Evolutionary conservation across 2,888 invertebrate genomes (phyloP).

Genomic region (Gastracanthus pulcherrimus): DNA sequence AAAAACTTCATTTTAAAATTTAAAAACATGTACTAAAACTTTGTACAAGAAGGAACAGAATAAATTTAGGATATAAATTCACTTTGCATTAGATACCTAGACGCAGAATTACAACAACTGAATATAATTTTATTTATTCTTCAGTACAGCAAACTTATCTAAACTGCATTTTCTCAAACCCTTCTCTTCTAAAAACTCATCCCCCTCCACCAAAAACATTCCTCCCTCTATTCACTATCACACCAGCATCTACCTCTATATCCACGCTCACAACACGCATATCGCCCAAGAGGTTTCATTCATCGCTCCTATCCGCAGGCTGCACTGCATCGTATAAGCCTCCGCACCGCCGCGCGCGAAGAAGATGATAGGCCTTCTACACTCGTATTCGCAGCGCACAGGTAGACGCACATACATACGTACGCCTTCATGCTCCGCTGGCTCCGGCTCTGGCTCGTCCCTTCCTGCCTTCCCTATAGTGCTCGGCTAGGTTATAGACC

Average conservation of each 20-base stretch:
- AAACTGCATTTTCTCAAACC: no score
- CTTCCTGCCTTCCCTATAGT: background rate
- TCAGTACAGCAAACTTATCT: no score
- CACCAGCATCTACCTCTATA: background rate
- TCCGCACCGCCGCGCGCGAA: constrained; percentile 24
- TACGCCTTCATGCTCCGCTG: constrained; percentile 11
- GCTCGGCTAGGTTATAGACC: constrained; percentile 51
- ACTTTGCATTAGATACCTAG: no score
- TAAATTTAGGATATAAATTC: no score
- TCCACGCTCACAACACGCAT: background rate
- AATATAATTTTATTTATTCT: no score
- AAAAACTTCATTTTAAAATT: no score
- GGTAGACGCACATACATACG: background rate
- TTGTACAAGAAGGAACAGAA: no score
- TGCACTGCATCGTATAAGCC: no score
- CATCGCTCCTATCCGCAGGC: constrained; percentile 34
- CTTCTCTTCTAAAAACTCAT: background rate
- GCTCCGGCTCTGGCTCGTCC: background rate
- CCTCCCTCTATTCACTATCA: constrained; percentile 13
- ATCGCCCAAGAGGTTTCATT: constrained; percentile 47
- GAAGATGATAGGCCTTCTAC: constrained; percentile 43
- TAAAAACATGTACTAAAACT: no score
- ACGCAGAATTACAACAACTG: no score
- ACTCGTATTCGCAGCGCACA: background rate
- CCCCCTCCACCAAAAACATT: background rate